A percentile compares a stretch with the other conserved stretches of the same genome.
Evolutionary conservation across 2,888 invertebrate species (phyloP).

Genomic region (Tolmerus cingulatus): DNA sequence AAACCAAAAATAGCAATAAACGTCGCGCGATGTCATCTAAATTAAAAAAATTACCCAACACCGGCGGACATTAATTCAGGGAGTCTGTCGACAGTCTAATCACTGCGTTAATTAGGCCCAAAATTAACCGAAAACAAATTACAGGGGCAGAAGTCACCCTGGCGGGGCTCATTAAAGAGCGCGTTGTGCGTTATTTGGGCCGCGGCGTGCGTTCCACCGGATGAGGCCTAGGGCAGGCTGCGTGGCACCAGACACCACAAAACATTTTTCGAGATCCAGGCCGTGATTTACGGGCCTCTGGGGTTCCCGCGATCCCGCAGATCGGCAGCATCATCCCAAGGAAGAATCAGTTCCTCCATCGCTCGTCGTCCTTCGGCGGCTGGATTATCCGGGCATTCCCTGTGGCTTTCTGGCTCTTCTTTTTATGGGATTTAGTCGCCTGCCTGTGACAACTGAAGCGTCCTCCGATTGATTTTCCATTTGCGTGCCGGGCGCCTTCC

Average conservation of each 20-base stretch:
- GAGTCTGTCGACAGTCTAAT: constrained; percentile 46
- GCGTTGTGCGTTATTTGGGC: neutral
- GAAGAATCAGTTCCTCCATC: neutral
- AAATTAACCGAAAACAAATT: constrained; percentile 49
- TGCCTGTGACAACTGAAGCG: constrained; percentile 14
- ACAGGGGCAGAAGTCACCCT: constrained; percentile 35
- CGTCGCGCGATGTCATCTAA: constrained; percentile 1
- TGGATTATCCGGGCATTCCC: neutral
- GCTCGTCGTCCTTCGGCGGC: constrained; percentile 19
- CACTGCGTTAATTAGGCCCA: constrained; percentile 47
- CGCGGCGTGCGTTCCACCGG: neutral
- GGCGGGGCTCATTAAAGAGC: constrained; percentile 25
- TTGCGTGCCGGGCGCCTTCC: constrained; percentile 39
- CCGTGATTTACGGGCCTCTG: constrained; percentile 45
- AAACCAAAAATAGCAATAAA: constrained; percentile 46
- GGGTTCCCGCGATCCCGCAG: constrained; percentile 5
- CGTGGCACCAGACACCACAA: constrained; percentile 4
- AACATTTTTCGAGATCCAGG: constrained; percentile 35
- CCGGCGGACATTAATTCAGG: constrained; percentile 30
- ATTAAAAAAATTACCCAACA: constrained; percentile 29
- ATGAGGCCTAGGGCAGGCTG: neutral
- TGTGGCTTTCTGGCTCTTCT: neutral
- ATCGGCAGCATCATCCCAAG: neutral
- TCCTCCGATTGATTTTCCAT: constrained; percentile 42
- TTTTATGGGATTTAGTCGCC: constrained; percentile 34